These are phyloP conservation scores for Eumeta japonica DNA, from an alignment of 1,140 invertebrate genomes.

Conservation along the genomic window DNA sequence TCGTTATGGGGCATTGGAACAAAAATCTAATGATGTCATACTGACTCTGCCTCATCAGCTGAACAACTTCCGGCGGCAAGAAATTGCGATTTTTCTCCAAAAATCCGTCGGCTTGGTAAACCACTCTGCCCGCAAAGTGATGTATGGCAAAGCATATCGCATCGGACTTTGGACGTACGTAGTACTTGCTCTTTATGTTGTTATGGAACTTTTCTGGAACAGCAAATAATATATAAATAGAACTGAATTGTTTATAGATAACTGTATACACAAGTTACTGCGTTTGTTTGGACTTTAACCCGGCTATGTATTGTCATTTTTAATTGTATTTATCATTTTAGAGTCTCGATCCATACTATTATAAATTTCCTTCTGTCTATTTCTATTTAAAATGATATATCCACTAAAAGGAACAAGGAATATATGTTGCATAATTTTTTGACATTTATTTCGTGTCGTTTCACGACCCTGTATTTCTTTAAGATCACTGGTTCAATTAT, in stretches of 20 bases:
- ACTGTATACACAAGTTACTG: neutral
- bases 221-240: too few species aligned
- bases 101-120: constrained; percentile 77
- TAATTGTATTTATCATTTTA: too few species aligned
- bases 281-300: too few species aligned
- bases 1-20: constrained; percentile 80
- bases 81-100: constrained; percentile 84
- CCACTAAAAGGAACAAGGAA: too few species aligned
- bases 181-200: constrained; percentile 76
- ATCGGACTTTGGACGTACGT: constrained; percentile 75
- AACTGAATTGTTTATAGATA: constrained; percentile 6
- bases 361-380: too few species aligned
- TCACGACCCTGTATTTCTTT: too few species aligned
- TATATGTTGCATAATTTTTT: too few species aligned
- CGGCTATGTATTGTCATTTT: neutral
- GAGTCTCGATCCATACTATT: too few species aligned
- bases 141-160: constrained; percentile 72
- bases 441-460: too few species aligned
- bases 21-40: constrained; percentile 73
- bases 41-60: constrained; percentile 71
- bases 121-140: constrained; percentile 76
- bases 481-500: too few species aligned
- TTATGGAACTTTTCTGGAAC: constrained; percentile 78
- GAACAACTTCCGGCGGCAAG: constrained; percentile 76
- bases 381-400: too few species aligned